These are phyloP conservation scores for Stenopsyche tienmushanensis DNA, from an alignment of 1,140 invertebrate genomes.

Conservation along the genomic window DNA sequence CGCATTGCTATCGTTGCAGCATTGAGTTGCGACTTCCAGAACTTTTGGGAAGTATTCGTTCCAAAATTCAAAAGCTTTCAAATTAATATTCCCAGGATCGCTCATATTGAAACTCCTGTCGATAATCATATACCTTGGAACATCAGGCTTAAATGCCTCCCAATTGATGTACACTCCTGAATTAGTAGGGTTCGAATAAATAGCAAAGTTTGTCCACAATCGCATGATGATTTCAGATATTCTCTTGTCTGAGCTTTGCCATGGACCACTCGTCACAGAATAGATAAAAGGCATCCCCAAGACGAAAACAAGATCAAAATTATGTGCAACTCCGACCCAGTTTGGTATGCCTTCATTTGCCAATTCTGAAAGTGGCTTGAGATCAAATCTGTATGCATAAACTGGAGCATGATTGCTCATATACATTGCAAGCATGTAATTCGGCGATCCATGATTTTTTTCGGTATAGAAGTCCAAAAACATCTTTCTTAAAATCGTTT, in stretches of 20 bases:
- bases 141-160: slow-evolving; percentile 64
- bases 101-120: slow-evolving; percentile 75
- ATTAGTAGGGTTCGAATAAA: slow-evolving; percentile 68
- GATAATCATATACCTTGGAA: slow-evolving; percentile 68
- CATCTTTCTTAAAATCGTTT: slow-evolving; percentile 58
- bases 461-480: slow-evolving; percentile 71
- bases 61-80: slow-evolving; percentile 77
- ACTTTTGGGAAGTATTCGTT: slow-evolving; percentile 77
- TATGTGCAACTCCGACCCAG: slow-evolving; percentile 75
- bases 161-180: slow-evolving; percentile 67
- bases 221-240: slow-evolving; percentile 75
- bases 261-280: slow-evolving; percentile 58
- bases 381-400: slow-evolving; percentile 75
- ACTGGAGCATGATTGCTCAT: slow-evolving; percentile 60
- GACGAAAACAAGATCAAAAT: slow-evolving; percentile 75
- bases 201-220: slow-evolving; percentile 73
- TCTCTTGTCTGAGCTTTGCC: slow-evolving; percentile 73
- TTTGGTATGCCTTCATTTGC: slow-evolving; percentile 64
- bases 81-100: slow-evolving; percentile 63
- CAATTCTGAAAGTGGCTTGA: slow-evolving; percentile 65
- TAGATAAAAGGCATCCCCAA: slow-evolving; percentile 74
- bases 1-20: slow-evolving; percentile 61
- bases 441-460: slow-evolving; percentile 69
- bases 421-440: slow-evolving; percentile 64
- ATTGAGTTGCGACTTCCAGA: slow-evolving; percentile 65